These are phyloP conservation scores for Cantharis nigra DNA, from an alignment of 2,888 invertebrate species.

Conservation along the genomic window DNA sequence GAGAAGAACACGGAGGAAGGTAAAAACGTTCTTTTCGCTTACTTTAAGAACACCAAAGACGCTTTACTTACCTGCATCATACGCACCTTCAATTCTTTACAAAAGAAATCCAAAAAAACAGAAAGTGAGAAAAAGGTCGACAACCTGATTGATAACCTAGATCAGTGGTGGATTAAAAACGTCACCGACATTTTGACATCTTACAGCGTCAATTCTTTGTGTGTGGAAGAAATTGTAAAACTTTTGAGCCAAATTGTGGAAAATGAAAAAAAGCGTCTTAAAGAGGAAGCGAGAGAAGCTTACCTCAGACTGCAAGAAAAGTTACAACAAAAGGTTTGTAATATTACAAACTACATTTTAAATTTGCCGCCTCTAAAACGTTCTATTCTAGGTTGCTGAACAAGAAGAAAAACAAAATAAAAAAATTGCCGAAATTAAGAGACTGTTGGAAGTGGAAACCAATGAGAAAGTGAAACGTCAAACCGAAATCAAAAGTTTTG, in stretches of 20 bases:
- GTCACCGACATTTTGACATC: slow-evolving; percentile 6
- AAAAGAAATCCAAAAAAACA: not conserved
- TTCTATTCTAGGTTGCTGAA: not conserved
- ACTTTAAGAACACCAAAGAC: slow-evolving; percentile 28
- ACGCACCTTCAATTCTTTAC: slow-evolving; percentile 12
- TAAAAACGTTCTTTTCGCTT: slow-evolving; percentile 28
- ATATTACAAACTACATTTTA: slow-evolving; percentile 8
- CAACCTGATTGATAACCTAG: not conserved
- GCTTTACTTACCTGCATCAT: slow-evolving; percentile 40
- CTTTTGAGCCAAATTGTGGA: not conserved
- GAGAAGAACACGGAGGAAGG: slow-evolving; percentile 33
- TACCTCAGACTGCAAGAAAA: slow-evolving; percentile 19
- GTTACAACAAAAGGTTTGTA: slow-evolving; percentile 34
- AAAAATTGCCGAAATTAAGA: slow-evolving; percentile 37
- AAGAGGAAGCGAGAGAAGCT: slow-evolving; percentile 21
- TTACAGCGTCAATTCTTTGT: not conserved
- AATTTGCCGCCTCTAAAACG: not conserved
- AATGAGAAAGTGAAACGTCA: slow-evolving; percentile 30
- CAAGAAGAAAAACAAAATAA: slow-evolving; percentile 37
- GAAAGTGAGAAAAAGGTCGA: not conserved
- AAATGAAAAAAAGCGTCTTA: slow-evolving; percentile 11
- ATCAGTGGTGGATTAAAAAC: slow-evolving; percentile 4
- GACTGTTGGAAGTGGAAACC: slow-evolving; percentile 37
- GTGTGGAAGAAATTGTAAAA: slow-evolving; percentile 20
- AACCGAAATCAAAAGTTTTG: slow-evolving; percentile 13